Percentiles rank a stretch among this genome's conserved stretches.
Evolutionary conservation across 2,888 invertebrate genomes (phyloP).

Genomic region (Kuschelorhynchus macadamiae): DNA sequence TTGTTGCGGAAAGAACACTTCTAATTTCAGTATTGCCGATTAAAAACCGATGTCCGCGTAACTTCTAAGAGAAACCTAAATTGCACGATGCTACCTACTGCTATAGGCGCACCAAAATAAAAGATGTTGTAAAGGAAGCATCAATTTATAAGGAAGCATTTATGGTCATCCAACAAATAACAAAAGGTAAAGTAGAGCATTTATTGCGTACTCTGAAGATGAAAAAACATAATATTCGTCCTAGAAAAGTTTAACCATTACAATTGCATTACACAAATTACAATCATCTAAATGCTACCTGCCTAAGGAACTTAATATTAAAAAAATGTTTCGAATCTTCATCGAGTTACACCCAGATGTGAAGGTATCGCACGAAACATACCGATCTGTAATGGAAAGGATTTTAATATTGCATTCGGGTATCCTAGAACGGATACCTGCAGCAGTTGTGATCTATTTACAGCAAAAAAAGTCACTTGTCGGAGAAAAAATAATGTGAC

Average conservation of each 20-base stretch:
- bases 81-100: neutral
- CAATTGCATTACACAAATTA: neutral
- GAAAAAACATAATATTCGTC: neutral
- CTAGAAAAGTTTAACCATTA: neutral
- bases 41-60: neutral
- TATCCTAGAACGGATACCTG: too few relatives aligned
- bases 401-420: constrained; percentile 51
- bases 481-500: too few relatives aligned
- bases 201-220: neutral
- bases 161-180: neutral
- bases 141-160: neutral
- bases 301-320: constrained; percentile 59
- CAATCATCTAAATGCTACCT: constrained; percentile 5
- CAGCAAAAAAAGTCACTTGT: too few relatives aligned
- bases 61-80: neutral
- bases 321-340: constrained; percentile 50
- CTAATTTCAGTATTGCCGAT: constrained; percentile 4
- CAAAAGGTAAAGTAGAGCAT: neutral
- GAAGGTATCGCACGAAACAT: too few relatives aligned
- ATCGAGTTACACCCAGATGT: constrained; percentile 11
- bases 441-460: too few relatives aligned
- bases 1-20: neutral
- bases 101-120: too few relatives aligned
- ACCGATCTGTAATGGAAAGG: constrained; percentile 35
- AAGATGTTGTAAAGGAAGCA: neutral